A percentile compares a stretch with the other conserved stretches of the same genome.
These are phyloP conservation scores for Desmodus rotundus DNA, from an alignment of 2,113 vertebrate genomes.

Conservation along the genomic window DNA sequence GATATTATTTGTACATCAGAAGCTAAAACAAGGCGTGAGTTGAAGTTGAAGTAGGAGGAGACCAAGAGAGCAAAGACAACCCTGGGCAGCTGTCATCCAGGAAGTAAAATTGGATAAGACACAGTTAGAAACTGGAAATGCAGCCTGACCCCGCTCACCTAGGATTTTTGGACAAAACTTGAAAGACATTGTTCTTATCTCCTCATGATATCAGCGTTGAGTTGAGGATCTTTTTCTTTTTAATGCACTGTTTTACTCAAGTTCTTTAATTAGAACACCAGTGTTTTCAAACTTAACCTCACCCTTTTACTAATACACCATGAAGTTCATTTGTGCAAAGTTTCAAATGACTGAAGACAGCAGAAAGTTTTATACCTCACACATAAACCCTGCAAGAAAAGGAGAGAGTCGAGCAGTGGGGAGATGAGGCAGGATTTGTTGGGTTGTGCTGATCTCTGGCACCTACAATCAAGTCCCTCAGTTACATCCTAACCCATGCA, in stretches of 20 bases:
- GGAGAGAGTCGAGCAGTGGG: not conserved
- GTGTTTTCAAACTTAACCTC: not conserved
- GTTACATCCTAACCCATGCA: fast-evolving
- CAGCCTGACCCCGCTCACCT: not conserved
- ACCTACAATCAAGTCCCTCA: too few species aligned
- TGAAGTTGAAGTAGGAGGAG: not conserved
- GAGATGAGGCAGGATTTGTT: not conserved
- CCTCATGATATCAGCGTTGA: not conserved
- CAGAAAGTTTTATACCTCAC: not conserved
- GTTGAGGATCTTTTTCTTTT: not conserved
- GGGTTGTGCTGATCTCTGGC: fast-evolving
- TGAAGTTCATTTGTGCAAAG: not conserved
- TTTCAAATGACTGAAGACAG: not conserved
- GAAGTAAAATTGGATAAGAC: not conserved
- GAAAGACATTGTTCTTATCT: not conserved
- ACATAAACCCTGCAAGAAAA: not conserved
- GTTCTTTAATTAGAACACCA: not conserved
- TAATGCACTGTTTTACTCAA: not conserved
- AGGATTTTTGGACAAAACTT: not conserved
- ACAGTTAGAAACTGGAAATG: not conserved
- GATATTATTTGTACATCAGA: not conserved
- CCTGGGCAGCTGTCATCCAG: too few species aligned
- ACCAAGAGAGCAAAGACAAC: not conserved
- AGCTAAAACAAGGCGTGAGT: not conserved
- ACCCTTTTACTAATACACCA: not conserved